Evolutionary conservation across 2,797 vertebrate species (phyloP), one percentile per base, ranked within the genome.

Genomic region (Microhierax caerulescens): DNA sequence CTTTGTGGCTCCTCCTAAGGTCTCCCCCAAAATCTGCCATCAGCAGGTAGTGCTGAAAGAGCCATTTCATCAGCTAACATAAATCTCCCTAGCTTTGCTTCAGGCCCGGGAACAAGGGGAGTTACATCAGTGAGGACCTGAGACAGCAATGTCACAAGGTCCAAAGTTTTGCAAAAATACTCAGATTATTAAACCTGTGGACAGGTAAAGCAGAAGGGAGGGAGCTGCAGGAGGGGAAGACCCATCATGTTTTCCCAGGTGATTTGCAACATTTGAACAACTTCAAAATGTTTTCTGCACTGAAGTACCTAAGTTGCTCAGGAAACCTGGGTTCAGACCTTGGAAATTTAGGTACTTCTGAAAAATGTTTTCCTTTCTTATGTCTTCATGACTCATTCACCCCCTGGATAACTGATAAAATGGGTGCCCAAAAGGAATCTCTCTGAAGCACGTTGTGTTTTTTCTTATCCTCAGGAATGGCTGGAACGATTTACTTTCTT

Each of bases 401-500:
- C 10, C 24, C 9, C 21, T 20, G 5, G 36, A 28, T 85, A 65
- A 65, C 1, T 81, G 59, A 34, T 39, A 48, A 48, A 73, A 70
- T 7, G 0, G 1, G 20, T 74, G 9, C 22, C 64, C 57, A 72
- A 19, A 63, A 48, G n/a, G 28, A 79, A 64, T 75, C 39, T 68
- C 11, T 80, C 68, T 77, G 47, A 90, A 93, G 36, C 27, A 60
- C 27, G 12, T 8, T 69, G 9, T 96, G 45, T 24, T 86, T 25
- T 86, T 94, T 86, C 85, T 94, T 74, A 23, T 96, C 85, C 83
- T 50, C 95, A 99, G 99, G 99, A 93, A 99, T 99, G 99, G 99
- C 99, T 28, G 99, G 99, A 92, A 99, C 99, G 1, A 99, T 99
- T 97, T 99, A 99, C 97, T 99, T 99, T 97, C 98, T 99, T 97